A percentile compares a stretch with the other conserved stretches of the same genome.
Evolutionary conservation across 2,797 vertebrate species (phyloP).

Genomic region (Gephyroberyx darwinii): DNA sequence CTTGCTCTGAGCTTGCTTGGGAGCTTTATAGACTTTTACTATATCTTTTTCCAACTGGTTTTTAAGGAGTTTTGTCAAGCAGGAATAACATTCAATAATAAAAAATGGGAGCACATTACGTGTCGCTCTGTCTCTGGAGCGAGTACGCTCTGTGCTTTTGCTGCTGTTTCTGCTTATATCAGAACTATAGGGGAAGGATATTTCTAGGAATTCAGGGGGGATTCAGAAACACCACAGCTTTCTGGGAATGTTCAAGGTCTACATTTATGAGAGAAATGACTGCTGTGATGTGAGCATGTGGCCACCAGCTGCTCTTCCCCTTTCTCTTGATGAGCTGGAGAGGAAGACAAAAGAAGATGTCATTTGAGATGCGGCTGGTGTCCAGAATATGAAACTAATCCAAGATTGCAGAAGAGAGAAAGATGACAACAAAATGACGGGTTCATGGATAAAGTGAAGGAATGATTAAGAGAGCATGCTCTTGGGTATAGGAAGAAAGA

Average conservation of each 20-base stretch:
- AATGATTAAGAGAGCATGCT: slow-evolving; percentile 28
- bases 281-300: not conserved
- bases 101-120: not conserved
- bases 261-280: slow-evolving; percentile 18
- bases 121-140: not conserved
- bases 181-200: not conserved
- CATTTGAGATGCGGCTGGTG: slow-evolving; percentile 29
- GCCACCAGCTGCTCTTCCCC: slow-evolving; percentile 1
- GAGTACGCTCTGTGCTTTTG: not conserved
- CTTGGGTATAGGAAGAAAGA: slow-evolving; percentile 11
- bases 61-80: not conserved
- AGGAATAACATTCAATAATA: not conserved
- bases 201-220: not conserved
- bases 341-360: slow-evolving; percentile 19
- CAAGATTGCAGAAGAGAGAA: slow-evolving; percentile 51
- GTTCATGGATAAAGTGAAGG: slow-evolving; percentile 47
- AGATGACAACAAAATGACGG: slow-evolving; percentile 38
- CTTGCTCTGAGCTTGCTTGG: not conserved
- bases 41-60: not conserved
- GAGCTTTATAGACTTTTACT: not conserved
- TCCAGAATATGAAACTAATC: slow-evolving; percentile 53
- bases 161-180: not conserved
- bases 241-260: not conserved
- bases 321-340: slow-evolving; percentile 20
- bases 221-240: not conserved